Base-by-base conservation (phyloP, 2,888 invertebrate genomes). In the Drosophila kambysellisi region DNA sequence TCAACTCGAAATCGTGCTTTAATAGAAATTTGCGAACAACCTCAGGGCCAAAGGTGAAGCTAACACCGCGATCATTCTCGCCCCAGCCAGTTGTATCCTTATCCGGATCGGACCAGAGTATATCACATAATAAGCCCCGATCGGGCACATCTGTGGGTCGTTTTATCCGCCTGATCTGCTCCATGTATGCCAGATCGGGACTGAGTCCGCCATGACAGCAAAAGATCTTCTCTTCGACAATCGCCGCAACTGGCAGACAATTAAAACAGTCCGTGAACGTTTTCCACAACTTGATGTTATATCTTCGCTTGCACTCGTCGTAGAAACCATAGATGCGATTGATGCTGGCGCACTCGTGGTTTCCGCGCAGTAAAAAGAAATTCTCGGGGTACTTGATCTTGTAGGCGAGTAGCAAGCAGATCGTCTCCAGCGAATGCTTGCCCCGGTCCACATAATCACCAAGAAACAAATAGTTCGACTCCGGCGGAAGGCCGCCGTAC, bases 221-320 rank as follows among this genome's bases (percentile, higher is more conserved):
- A 94, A 96, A 96, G 82, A 96, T 96, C 93, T 96, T 96, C 93
- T 96, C 95, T 92, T 97, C 95, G 93, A 98, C 97, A 93, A 99
- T 99, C 80, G 99, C 99, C 57, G 99, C 98, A 32, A 99, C 98
- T 32, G 99, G 99, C 93, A 99, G 95, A 93, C 99, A 99, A 94
- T 99, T 99, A 94, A 99, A 99, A 94, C 99, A 99, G 94, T 99
- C 99, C 91, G 99, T 99, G 94, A 99, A 99, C 4, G 98, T 99
- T 95, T 99, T 99, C 99, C 99, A 99, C 92, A 99, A 93, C 94
- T 99, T 99, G 91, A 99, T 98, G 94, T 98, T 99, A 94, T 99
- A 99, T 89, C 96, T 95, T 90, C 96, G 93, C 94, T 97, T 96
- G 96, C 98, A 99, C 94, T 98, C 98, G 93, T 98, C 98, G 93